Base-by-base conservation (phyloP, 2,113 vertebrate genomes). In the Sminthopsis crassicaudata region DNA sequence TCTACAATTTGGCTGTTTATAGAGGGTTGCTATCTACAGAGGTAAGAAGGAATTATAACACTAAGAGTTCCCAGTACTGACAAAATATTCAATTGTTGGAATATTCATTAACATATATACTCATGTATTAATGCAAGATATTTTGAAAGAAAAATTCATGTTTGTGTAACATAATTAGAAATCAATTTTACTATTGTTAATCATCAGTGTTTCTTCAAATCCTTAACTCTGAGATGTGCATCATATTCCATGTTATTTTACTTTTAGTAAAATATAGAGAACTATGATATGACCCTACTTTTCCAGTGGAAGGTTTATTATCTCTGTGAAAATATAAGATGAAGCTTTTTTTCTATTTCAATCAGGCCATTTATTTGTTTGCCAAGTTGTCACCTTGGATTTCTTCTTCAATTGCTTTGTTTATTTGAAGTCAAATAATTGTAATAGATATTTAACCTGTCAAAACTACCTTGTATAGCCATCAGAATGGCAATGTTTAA, bases 391-490 rank as follows among this genome's bases (percentile, higher is more conserved):
- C 54, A 93, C 90, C 46, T 94, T 95, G 50, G 46, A 92, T 96
- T 95, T 50, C 91, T 97, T 90, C 51, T 91, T 92, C 95, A 92
- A 96, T 76, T 97, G 50, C 88, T 96, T 95, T 93, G 42, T 95
- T 96, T 54, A 90, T 92, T 51, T 95, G 89, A 92, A 95, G 94
- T 54, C 48, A 12, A 51, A 14, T 96, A 88, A 93, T 67, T 91
- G n/a, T 93, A 96, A 94, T 91, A 50, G 90, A 93, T 93, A 30
- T 76, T 25, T 94, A 92, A 92, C 26, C 53, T 57, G 42, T 94
- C 91, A 92, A 93, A 46, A 88, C 91, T 89, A 92, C 90, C 67
- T 95, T 96, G n/a, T 95, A 36, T 94, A 46, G 51, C 84, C 53
- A 91, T 92, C 50, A 93, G 36, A 96, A 57, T 91, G 54, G 16